phyloP scores from a whole-genome alignment of 2,888 invertebrate genomes.

The Ectropis crepuscularia region DNA sequence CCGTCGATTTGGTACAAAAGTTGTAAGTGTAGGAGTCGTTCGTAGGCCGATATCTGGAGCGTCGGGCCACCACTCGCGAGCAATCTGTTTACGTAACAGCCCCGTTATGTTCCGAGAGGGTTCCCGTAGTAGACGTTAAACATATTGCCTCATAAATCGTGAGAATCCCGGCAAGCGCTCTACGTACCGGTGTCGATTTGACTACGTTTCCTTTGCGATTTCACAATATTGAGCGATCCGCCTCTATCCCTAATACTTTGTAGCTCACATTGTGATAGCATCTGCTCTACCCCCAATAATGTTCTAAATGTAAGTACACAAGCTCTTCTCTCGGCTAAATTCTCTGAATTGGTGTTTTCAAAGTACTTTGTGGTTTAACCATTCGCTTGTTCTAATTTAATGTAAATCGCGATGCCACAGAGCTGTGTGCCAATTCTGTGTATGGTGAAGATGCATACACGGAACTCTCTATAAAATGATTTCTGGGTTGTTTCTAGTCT shows the following conservation, averaged over 20 bases:
- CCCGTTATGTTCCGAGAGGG: slow-evolving; percentile 83
- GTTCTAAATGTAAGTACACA: slow-evolving; percentile 20
- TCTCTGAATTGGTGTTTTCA: slow-evolving; percentile 16
- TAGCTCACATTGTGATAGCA: slow-evolving; percentile 33
- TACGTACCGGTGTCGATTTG: slow-evolving; percentile 80
- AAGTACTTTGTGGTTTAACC: slow-evolving; percentile 21
- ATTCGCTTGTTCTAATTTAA: slow-evolving; percentile 13
- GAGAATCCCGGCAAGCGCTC: slow-evolving; percentile 79
- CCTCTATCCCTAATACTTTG: slow-evolving; percentile 45
- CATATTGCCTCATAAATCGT: slow-evolving; percentile 85
- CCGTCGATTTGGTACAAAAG: slow-evolving; percentile 64
- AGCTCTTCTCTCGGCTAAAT: slow-evolving; percentile 15
- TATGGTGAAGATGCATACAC: slow-evolving; percentile 5
- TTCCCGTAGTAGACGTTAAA: slow-evolving; percentile 83
- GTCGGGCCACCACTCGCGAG: slow-evolving; percentile 73
- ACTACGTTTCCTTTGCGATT: slow-evolving; percentile 81
- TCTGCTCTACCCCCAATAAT: slow-evolving; percentile 22
- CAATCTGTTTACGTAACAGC: slow-evolving; percentile 85
- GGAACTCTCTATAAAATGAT: not conserved
- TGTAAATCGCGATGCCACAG: slow-evolving; percentile 13
- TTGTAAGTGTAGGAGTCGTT: slow-evolving; percentile 68
- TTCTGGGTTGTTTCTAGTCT: not conserved
- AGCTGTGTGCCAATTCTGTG: not conserved
- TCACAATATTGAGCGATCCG: slow-evolving; percentile 71
- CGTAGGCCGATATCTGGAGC: slow-evolving; percentile 74